Evolutionary conservation across 1,140 invertebrate genomes (phyloP), one percentile per base, ranked within the genome.

Genomic region (Drosophila dunni): DNA sequence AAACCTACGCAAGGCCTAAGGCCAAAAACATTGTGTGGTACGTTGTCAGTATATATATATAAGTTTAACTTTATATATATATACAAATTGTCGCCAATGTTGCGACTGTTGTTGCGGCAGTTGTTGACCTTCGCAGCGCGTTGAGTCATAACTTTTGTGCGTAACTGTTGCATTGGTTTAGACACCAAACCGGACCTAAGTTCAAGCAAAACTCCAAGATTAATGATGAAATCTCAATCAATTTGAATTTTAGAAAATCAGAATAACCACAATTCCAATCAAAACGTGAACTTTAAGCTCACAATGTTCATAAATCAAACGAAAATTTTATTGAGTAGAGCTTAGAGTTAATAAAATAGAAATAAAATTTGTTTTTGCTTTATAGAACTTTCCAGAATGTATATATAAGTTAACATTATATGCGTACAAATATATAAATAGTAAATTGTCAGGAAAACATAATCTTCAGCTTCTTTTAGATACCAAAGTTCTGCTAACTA

Each of bases 1-100:
- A 67, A 79, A 75, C 83, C 83, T 86, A 88, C 83, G 80, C 83
- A 83, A 64, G 51, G 68, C 72, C 63, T 86, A 83, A 89, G 86
- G 79, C 83, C 84, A 80, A 88, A 80, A 88, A 83, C 67, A 88
- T 64, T 78, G 61, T 86, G 67, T 54, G 75, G 72, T 75, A 70
- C 46, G 50, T 11, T 48, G 15, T 51, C 46, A 51, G 24, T 38
- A n/a, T 83, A 36, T 33, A 24, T 24, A 29, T 29, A 29, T 29
- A 20, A 20, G 17, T 2, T 20, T 20, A 20, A 29, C 24, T 29
- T 53, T 63, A 48, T 51, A 63, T 71, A 51, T 42, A 15, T 17
- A 20, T 17, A 68, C 75, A 63, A 83, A 70, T 75, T 88, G 83
- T 88, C 83, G 84, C 83, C 83, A 89, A 80, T 75, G 62, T 40